Evolutionary conservation across 2,888 invertebrate species (phyloP).

Genomic region (Mythimna pallens): DNA sequence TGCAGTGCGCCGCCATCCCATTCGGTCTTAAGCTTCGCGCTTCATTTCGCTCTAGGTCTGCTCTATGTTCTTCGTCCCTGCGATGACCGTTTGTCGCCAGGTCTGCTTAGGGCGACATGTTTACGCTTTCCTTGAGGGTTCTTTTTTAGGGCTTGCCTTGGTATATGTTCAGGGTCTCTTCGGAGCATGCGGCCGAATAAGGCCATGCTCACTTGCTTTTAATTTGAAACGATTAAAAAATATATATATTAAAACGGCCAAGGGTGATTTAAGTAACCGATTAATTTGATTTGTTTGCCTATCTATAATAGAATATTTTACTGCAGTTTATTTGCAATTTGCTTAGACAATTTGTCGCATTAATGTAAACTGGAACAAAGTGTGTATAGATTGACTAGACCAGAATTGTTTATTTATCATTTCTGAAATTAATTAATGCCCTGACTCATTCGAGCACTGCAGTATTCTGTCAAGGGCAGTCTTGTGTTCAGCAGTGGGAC

Average conservation of each 20-base stretch:
- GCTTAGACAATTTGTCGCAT: not conserved
- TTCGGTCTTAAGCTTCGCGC: too few species aligned
- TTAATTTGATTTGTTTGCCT: not conserved
- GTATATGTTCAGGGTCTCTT: too few species aligned
- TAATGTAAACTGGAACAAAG: not conserved
- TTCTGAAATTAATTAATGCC: conserved; percentile 40
- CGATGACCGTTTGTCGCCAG: too few species aligned
- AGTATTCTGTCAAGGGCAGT: conserved; percentile 39
- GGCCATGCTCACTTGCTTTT: too few species aligned
- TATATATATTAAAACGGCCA: not conserved
- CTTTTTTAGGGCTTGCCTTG: too few species aligned
- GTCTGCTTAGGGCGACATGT: too few species aligned
- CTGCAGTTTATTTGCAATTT: not conserved
- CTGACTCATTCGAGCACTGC: conserved; percentile 40
- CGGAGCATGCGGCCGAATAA: too few species aligned
- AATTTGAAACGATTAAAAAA: too few species aligned
- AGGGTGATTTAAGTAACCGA: not conserved
- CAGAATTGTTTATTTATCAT: conserved; percentile 28
- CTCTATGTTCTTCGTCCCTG: too few species aligned
- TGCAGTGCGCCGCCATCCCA: too few species aligned
- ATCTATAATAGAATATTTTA: not conserved
- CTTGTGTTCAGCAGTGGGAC: conserved; percentile 27
- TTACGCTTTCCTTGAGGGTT: too few species aligned
- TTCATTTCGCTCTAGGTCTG: too few species aligned
- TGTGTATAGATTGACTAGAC: conserved; percentile 2